Percentiles rank a stretch among this genome's conserved stretches.
Conservation (phyloP, 1,140 invertebrate genomes). For the Drosophila arizonae region DNA sequence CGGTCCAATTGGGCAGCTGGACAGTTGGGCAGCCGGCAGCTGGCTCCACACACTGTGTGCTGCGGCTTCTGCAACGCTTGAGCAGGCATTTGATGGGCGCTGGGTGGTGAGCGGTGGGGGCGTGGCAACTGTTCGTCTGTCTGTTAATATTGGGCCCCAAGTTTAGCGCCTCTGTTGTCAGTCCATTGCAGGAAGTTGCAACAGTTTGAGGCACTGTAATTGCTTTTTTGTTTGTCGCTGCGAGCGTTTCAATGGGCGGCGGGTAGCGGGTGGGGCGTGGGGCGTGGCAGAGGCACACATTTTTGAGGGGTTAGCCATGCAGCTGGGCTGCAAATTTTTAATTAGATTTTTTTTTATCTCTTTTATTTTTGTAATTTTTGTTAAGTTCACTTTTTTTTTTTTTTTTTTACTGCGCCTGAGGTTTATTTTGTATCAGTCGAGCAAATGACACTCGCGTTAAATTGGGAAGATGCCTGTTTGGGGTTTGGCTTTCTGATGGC, state of each 20-base stretch:
- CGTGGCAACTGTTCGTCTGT: constrained; percentile 1
- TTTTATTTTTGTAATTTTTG: constrained; percentile 43
- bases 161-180: constrained; percentile 77
- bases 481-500: constrained; percentile 21
- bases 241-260: constrained; percentile 21
- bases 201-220: constrained; percentile 79
- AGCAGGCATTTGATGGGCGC: not conserved
- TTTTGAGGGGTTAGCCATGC: constrained; percentile 7
- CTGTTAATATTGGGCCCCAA: constrained; percentile 73
- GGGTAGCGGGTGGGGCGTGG: not conserved
- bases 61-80: constrained; percentile 12
- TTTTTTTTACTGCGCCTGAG: constrained; percentile 43
- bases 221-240: constrained; percentile 77
- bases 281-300: not conserved
- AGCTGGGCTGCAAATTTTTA: constrained; percentile 72
- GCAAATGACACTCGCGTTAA: constrained; percentile 70
- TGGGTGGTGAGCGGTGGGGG: not conserved
- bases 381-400: constrained; percentile 47
- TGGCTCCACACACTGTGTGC: not conserved
- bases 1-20: constrained; percentile 37
- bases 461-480: constrained; percentile 42
- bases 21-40: not conserved
- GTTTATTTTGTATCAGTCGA: constrained; percentile 58
- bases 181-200: constrained; percentile 78
- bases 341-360: constrained; percentile 76